Evolutionary conservation across 2,888 invertebrate genomes (phyloP), one percentile per base, ranked within the genome.

Genomic region (Cantharis nigra): DNA sequence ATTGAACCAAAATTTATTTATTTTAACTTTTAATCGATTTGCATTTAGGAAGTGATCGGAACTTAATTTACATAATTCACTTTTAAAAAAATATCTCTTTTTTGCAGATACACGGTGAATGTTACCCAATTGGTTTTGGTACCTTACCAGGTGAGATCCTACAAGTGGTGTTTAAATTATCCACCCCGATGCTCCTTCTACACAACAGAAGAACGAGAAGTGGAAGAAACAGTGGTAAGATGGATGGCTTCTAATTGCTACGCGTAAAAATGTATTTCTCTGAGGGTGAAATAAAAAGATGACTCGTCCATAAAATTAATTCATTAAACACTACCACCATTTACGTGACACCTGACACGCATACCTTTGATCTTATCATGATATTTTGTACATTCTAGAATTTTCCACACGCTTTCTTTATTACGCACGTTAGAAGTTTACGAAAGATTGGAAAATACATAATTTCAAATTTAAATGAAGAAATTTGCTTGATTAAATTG

Each of bases 141-240:
- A 81, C 87, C 85, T 75, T 77, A 83, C 16, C 89, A 90, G 76
- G 91, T 95, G 70, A 91, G 94, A 79, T 92, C 93, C 2, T 94
- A 94, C 86, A 92, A 92, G 82, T 96, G 95, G 95, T 96, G 96
- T 85, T 88, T 94, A 84, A 91, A 93, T 79, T 90, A 95, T 84
- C 96, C 96, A 7, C 96, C 95, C n/a, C 90, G 95, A 79, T 96
- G 96, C 86, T 93, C 94, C 67, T 91, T 90, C 84, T 94, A 93
- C 87, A 92, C 90, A 84, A 93, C 92, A 11, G 93, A 93, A 87
- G 91, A 92, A 90, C 91, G 93, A 81, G 93, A 93, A 84, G 91
- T 93, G 79, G 92, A 93, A 84, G 91, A 92, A 85, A 90, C 92
- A 78, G 93, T 94, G 91, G 95, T 95, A 88, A 90, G 90, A 69